Conservation (phyloP, 1,140 invertebrate species). For the Penaeus indicus region DNA sequence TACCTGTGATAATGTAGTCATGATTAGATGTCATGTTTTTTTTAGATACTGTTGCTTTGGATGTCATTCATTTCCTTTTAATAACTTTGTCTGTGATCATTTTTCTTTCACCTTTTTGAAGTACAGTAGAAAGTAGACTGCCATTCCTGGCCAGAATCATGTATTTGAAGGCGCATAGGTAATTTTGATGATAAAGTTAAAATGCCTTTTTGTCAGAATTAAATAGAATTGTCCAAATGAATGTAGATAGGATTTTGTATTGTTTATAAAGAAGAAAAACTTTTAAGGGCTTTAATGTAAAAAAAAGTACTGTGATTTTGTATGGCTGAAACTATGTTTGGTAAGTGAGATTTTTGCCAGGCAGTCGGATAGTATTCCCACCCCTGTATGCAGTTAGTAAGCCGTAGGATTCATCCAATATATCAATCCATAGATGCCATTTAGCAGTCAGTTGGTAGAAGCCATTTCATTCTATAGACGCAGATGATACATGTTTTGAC, state of each 20-base stretch:
- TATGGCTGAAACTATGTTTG: slow-evolving; percentile 30
- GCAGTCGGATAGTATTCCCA: not conserved
- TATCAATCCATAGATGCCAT: slow-evolving; percentile 21
- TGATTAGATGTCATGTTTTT: slow-evolving; percentile 25
- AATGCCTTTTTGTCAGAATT: slow-evolving; percentile 44
- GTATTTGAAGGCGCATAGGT: slow-evolving; percentile 35
- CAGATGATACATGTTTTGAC: not conserved
- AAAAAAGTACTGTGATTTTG: slow-evolving; percentile 38
- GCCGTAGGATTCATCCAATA: slow-evolving; percentile 22
- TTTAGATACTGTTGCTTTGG: slow-evolving; percentile 43
- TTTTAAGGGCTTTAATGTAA: not conserved
- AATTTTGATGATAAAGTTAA: slow-evolving; percentile 44
- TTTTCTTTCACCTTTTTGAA: slow-evolving; percentile 28
- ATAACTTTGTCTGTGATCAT: slow-evolving; percentile 55
- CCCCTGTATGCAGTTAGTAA: too few species aligned
- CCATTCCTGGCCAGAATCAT: slow-evolving; percentile 22
- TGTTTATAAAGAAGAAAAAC: slow-evolving; percentile 18
- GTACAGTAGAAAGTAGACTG: slow-evolving; percentile 10
- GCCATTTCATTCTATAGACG: not conserved
- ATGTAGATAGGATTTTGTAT: slow-evolving; percentile 56
- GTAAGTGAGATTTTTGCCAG: slow-evolving; percentile 14
- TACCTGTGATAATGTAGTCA: slow-evolving; percentile 56
- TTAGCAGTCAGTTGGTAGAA: not conserved
- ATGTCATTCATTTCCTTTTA: slow-evolving; percentile 42
- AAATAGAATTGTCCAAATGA: slow-evolving; percentile 41